A percentile compares a stretch with the other conserved stretches of the same genome.
These are phyloP conservation scores for Barnardius zonarius DNA, from an alignment of 2,113 vertebrate genomes.

Conservation along the genomic window DNA sequence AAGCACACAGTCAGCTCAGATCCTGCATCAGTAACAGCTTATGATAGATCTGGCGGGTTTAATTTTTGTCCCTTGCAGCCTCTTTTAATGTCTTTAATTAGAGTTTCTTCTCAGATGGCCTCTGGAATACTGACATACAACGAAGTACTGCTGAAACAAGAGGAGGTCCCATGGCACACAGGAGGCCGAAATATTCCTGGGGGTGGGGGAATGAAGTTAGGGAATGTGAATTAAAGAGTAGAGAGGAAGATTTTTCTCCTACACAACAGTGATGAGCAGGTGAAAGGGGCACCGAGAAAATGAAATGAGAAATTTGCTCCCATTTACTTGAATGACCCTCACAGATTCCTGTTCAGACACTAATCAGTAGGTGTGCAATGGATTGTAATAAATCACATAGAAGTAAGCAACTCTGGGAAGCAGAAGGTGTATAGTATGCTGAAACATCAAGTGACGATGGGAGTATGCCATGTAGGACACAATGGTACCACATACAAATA, in stretches of 20 bases:
- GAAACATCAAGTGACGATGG: neutral
- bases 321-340: neutral
- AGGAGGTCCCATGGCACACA: neutral
- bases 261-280: neutral
- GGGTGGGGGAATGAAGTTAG: neutral
- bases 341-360: neutral
- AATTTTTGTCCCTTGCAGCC: neutral
- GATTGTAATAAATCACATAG: neutral
- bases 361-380: neutral
- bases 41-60: conserved; percentile 10
- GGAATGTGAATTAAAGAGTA: neutral
- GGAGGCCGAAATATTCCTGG: neutral
- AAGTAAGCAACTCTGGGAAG: neutral
- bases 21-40: neutral
- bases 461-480: neutral
- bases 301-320: neutral
- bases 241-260: neutral
- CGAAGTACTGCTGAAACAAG: neutral
- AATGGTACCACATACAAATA: neutral
- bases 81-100: neutral
- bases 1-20: neutral
- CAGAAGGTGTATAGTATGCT: neutral
- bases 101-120: conserved; percentile 30
- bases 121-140: neutral
- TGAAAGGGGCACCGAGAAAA: neutral